These are phyloP conservation scores for Sebastes umbrosus DNA, from an alignment of 2,797 vertebrate species.

Conservation along the genomic window DNA sequence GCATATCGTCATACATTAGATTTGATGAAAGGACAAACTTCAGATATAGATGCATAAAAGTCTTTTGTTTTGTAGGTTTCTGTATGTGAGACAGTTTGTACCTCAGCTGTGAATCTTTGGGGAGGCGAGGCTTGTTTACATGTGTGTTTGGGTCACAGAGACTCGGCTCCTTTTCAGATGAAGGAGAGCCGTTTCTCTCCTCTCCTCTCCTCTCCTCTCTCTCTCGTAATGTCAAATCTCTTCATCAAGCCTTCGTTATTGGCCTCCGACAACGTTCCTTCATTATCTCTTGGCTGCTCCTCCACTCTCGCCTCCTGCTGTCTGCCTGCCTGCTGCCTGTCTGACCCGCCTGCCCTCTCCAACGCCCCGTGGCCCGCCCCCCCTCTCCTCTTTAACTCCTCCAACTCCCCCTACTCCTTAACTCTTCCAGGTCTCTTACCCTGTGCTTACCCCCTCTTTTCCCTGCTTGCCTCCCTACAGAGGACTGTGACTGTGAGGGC, in stretches of 20 bases:
- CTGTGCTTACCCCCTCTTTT: conserved; percentile 77
- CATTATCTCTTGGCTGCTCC: conserved; percentile 42
- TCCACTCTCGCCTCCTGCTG: conserved; percentile 42
- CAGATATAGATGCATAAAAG: neutral
- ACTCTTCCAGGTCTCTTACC: conserved; percentile 71
- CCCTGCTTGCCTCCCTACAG: conserved; percentile 87
- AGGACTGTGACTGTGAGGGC: conserved; percentile 96
- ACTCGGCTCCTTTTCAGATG: conserved; percentile 14
- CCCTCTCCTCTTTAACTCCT: conserved; percentile 13
- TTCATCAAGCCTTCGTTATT: conserved; percentile 26
- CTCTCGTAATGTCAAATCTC: conserved; percentile 12
- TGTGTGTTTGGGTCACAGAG: conserved; percentile 26
- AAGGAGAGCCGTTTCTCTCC: neutral
- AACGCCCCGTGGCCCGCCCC: conserved; percentile 11
- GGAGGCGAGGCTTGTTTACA: conserved; percentile 5
- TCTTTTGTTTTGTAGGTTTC: neutral
- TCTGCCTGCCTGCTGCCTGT: conserved; percentile 58
- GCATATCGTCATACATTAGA: neutral
- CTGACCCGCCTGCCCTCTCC: conserved; percentile 29
- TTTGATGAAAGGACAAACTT: neutral
- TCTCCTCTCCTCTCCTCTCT: conserved; percentile 11
- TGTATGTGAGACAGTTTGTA: neutral
- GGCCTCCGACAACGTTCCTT: conserved; percentile 34
- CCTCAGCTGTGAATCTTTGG: conserved; percentile 15
- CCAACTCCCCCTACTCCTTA: conserved; percentile 27